Evolutionary conservation across 2,113 vertebrate species (phyloP).

Genomic region (Hirundichthys speculiger): DNA sequence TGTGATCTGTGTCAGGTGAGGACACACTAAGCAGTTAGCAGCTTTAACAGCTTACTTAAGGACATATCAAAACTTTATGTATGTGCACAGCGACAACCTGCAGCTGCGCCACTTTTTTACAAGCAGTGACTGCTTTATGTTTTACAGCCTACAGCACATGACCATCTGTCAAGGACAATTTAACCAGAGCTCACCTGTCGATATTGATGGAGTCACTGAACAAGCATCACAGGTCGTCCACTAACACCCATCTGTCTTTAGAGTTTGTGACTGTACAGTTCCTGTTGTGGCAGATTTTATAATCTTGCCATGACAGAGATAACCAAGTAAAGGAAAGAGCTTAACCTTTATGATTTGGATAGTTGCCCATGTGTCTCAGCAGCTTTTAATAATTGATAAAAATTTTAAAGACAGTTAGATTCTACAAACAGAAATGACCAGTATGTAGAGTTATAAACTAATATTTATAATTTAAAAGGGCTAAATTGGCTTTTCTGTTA

Average conservation of each 20-base stretch:
- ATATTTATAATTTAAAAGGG: too few relatives aligned
- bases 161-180: slow-evolving; percentile 23
- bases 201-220: slow-evolving; percentile 33
- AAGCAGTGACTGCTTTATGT: slow-evolving; percentile 1
- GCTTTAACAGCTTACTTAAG: slow-evolving; percentile 10
- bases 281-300: too few relatives aligned
- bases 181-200: slow-evolving; percentile 40
- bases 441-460: too few relatives aligned
- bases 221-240: slow-evolving; percentile 1
- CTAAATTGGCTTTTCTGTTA: too few relatives aligned
- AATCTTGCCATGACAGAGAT: too few relatives aligned
- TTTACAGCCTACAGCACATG: slow-evolving; percentile 25
- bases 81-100: slow-evolving; percentile 13
- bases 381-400: too few relatives aligned
- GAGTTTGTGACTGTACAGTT: too few relatives aligned
- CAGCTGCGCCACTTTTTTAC: slow-evolving; percentile 20
- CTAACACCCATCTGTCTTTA: slow-evolving; percentile 1
- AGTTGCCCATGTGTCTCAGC: too few relatives aligned
- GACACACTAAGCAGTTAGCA: neutral
- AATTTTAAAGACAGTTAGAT: too few relatives aligned
- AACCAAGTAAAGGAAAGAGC: too few relatives aligned
- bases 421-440: too few relatives aligned
- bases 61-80: slow-evolving; percentile 10
- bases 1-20: neutral
- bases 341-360: too few relatives aligned